A percentile compares a stretch with the other conserved stretches of the same genome.
phyloP scores from a whole-genome alignment of 2,797 vertebrate species.

The Emys orbicularis region DNA sequence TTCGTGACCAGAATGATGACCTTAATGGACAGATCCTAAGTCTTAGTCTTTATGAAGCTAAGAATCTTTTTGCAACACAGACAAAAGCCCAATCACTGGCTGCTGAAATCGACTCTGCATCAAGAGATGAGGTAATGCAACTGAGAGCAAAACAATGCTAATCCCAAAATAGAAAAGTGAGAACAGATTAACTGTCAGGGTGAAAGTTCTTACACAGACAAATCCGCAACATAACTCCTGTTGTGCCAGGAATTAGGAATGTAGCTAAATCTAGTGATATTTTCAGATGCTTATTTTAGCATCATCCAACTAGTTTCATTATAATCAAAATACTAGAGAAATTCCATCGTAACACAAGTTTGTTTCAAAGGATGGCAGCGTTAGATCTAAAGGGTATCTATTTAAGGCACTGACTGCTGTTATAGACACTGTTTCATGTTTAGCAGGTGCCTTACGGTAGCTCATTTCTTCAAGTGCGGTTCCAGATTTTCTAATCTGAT shows the following conservation, averaged over 20 bases:
- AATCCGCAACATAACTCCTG: background rate
- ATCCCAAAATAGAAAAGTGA: fast-evolving
- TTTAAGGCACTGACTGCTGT: background rate
- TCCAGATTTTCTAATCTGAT: background rate
- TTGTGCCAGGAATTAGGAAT: background rate
- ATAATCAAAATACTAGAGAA: background rate
- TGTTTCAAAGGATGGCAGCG: background rate
- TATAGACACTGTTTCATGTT: background rate
- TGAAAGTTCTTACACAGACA: slow-evolving; percentile 20
- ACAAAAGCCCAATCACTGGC: slow-evolving; percentile 97
- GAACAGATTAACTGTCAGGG: background rate
- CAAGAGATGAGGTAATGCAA: slow-evolving; percentile 92
- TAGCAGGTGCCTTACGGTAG: background rate
- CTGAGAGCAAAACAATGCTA: background rate
- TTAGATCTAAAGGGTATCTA: background rate
- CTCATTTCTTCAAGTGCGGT: background rate
- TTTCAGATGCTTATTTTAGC: background rate
- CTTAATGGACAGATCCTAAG: slow-evolving; percentile 96
- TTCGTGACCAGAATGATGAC: slow-evolving; percentile 96
- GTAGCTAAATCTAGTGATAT: background rate
- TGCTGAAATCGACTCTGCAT: slow-evolving; percentile 96
- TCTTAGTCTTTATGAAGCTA: slow-evolving; percentile 95
- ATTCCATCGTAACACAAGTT: background rate
- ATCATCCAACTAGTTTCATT: background rate
- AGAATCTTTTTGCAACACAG: slow-evolving; percentile 95